Conservation (phyloP, 2,797 vertebrate species). For the Erithacus rubecula region DNA sequence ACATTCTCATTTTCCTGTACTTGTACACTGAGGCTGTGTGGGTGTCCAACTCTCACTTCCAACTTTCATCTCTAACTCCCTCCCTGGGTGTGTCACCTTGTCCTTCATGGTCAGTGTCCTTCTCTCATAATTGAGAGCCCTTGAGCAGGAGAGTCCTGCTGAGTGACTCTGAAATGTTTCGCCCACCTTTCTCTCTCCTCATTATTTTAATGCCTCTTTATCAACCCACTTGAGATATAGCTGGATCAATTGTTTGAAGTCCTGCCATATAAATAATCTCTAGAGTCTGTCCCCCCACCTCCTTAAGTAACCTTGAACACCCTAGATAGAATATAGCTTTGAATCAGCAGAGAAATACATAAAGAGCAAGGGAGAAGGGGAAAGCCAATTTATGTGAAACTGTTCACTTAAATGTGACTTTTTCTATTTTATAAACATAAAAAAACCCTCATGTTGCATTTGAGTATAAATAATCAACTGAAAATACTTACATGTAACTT, state of each 20-base stretch:
- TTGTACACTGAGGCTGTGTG: not conserved
- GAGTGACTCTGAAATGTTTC: not conserved
- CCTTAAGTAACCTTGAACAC: not conserved
- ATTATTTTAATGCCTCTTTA: not conserved
- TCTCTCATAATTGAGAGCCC: not conserved
- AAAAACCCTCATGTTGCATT: not conserved
- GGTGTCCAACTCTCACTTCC: not conserved
- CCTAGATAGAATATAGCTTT: not conserved
- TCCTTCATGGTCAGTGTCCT: not conserved
- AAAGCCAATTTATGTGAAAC: not conserved
- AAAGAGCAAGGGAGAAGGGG: not conserved
- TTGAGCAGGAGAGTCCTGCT: not conserved
- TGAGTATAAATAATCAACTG: not conserved
- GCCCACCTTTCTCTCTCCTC: not conserved
- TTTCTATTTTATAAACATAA: not conserved
- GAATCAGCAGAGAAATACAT: not conserved
- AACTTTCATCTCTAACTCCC: not conserved
- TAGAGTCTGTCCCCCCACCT: accelerated
- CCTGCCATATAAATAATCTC: not conserved
- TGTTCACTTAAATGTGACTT: not conserved
- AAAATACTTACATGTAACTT: not conserved
- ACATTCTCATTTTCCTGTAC: not conserved
- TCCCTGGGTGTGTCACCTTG: not conserved
- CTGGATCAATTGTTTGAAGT: slow-evolving; percentile 5
- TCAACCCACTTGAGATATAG: not conserved